phyloP scores from a whole-genome alignment of 2,113 vertebrate genomes.

The Ailurus styani region DNA sequence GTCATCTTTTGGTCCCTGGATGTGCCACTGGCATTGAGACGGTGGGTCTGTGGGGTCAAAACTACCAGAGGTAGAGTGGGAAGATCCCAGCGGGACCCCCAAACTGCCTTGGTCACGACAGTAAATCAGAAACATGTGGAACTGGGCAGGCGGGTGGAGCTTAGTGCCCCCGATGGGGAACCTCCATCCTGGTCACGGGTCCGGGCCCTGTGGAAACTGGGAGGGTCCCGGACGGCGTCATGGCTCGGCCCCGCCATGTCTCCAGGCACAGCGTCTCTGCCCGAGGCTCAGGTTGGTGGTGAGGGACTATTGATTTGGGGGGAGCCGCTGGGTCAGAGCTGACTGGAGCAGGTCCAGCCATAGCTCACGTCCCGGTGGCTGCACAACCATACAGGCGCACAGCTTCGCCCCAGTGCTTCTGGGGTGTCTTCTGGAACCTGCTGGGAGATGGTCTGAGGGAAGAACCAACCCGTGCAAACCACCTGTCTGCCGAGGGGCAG shows the following conservation, averaged over 20 bases:
- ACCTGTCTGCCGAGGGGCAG: background rate
- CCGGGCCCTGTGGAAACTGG: background rate
- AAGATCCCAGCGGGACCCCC: background rate
- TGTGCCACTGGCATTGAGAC: background rate
- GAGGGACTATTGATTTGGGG: too few relatives aligned
- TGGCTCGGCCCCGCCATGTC: background rate
- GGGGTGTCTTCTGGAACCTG: background rate
- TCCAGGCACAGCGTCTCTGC: fast-evolving
- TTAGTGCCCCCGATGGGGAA: fast-evolving
- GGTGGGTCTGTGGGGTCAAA: background rate
- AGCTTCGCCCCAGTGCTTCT: too few relatives aligned
- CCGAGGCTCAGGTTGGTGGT: too few relatives aligned
- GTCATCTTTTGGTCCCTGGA: background rate
- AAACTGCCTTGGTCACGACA: fast-evolving
- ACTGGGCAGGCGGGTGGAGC: fast-evolving
- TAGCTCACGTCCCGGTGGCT: fast-evolving
- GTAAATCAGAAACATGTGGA: background rate
- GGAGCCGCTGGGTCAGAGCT: fast-evolving
- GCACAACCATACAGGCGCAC: fast-evolving
- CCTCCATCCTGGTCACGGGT: background rate
- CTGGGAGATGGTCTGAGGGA: too few relatives aligned
- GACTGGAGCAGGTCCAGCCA: background rate
- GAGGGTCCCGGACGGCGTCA: background rate
- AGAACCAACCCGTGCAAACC: background rate
- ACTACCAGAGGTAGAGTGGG: background rate